phyloP scores from a whole-genome alignment of 2,113 vertebrate species.

The Chrysemys picta region DNA sequence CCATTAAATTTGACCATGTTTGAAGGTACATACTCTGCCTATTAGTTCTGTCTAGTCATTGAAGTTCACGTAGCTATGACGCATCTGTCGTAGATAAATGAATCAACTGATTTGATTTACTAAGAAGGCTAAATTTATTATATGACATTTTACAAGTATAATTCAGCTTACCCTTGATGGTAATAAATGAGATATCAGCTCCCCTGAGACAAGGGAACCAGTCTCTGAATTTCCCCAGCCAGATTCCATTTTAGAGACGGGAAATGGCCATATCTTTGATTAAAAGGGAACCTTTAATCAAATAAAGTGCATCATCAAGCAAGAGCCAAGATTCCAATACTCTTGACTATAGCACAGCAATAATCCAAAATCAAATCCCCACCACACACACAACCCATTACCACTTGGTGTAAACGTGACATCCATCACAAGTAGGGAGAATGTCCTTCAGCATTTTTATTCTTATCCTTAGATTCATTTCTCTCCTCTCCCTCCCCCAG shows the following conservation, averaged over 20 bases:
- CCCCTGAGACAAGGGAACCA: slow-evolving; percentile 69
- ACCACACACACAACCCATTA: slow-evolving; percentile 59
- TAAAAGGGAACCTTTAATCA: slow-evolving; percentile 81
- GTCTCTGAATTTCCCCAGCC: slow-evolving; percentile 71
- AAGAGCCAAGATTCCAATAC: slow-evolving; percentile 79
- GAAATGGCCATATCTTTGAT: slow-evolving; percentile 81
- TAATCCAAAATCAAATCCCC: slow-evolving; percentile 57
- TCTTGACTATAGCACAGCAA: slow-evolving; percentile 67
- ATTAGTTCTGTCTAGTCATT: slow-evolving; percentile 45
- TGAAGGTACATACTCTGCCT: slow-evolving; percentile 51
- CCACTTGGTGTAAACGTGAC: slow-evolving; percentile 44
- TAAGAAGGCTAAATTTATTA: slow-evolving; percentile 78
- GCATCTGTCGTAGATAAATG: slow-evolving; percentile 65
- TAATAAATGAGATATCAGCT: slow-evolving; percentile 77
- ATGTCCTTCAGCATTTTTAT: not conserved
- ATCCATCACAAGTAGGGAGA: slow-evolving; percentile 52
- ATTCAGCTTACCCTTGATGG: slow-evolving; percentile 76
- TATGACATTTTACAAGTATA: slow-evolving; percentile 76
- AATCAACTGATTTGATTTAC: slow-evolving; percentile 73
- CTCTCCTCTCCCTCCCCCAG: not conserved
- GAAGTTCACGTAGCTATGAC: slow-evolving; percentile 59
- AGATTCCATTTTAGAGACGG: slow-evolving; percentile 78
- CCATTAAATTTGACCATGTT: slow-evolving; percentile 15
- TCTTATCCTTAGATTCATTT: not conserved
- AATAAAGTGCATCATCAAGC: slow-evolving; percentile 78